Evolutionary conservation across 2,113 vertebrate species (phyloP), one percentile per base, ranked within the genome.

Genomic region (Myotis yumanensis): DNA sequence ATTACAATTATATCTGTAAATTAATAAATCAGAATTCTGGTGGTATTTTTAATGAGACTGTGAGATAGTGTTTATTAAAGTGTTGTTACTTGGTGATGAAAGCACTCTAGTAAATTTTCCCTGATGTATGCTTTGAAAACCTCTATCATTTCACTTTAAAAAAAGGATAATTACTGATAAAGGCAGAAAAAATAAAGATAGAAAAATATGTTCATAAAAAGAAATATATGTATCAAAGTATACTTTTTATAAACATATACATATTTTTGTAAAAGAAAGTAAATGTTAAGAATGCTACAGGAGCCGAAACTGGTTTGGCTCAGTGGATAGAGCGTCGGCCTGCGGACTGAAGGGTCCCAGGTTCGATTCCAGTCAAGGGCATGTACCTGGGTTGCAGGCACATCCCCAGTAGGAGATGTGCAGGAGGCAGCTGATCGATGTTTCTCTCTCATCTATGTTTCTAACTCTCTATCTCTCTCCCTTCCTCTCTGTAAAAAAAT

Each of bases 1-100:
- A 68, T 85, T 75, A 94, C 28, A 77, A 79, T 79, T 93, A 51
- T 66, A 54, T 72, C 77, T 64, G 8, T 94, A 77, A 79, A 96
- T 51, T 85, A 89, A 68, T 69, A 57, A 73, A 89, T 9, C 51
- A 57, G 17, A 75, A 89, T 73, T 89, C 32, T 66, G 7, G 20
- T 37, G 17, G 48, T 68, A 81, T 28, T 92, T 68, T 69, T 28
- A 68, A 76, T 81, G 68, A 23, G 23, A 77, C 28, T 75, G 0
- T 18, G 30, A 88, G n/a, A 37, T 3, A 75, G 7, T 86, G 14
- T 73, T 94, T 81, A 89, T 75, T 66, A 81, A 96, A 79, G n/a
- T 32, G 76, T 37, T 73, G 30, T 91, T 89, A 86, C 15, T 81
- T 82, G 12, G 7, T 84, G 35, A 92, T 62, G 17, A 80, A 89